Evolutionary conservation across 2,797 vertebrate genomes (phyloP).

Genomic region (Adelosebastes latens): DNA sequence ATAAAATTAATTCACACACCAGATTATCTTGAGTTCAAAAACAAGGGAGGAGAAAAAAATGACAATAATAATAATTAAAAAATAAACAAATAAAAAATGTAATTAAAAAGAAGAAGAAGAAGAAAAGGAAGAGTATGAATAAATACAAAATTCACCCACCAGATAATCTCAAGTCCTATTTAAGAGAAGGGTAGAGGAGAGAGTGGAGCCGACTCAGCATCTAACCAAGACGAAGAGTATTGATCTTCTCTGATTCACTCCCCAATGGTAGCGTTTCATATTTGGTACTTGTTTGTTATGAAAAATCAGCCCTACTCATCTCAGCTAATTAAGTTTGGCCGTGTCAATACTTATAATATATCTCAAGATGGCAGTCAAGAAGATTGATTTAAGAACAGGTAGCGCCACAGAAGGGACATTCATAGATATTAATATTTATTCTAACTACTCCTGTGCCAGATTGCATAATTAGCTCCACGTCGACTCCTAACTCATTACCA

Average conservation of each 20-base stretch:
- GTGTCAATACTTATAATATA: neutral
- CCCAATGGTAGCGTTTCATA: neutral
- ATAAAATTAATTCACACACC: too few species aligned
- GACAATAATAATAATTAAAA: too few species aligned
- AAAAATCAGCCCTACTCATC: neutral
- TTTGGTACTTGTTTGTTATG: neutral
- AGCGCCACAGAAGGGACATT: constrained; percentile 16
- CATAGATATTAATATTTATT: constrained; percentile 34
- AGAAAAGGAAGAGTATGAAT: too few species aligned
- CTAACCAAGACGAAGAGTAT: neutral
- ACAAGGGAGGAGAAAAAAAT: too few species aligned
- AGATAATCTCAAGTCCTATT: neutral
- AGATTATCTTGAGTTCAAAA: too few species aligned
- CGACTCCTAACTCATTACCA: constrained; percentile 15
- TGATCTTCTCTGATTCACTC: neutral
- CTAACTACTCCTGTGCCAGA: neutral
- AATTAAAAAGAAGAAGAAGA: too few species aligned
- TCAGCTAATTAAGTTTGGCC: neutral
- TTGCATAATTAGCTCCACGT: constrained; percentile 16
- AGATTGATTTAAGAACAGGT: constrained; percentile 24
- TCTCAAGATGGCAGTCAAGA: constrained; percentile 22
- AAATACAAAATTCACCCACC: too few species aligned
- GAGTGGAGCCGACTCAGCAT: neutral
- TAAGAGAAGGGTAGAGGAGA: neutral
- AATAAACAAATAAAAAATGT: neutral